Base-by-base conservation (phyloP, 2,113 vertebrate species). In the Heterotis niloticus region DNA sequence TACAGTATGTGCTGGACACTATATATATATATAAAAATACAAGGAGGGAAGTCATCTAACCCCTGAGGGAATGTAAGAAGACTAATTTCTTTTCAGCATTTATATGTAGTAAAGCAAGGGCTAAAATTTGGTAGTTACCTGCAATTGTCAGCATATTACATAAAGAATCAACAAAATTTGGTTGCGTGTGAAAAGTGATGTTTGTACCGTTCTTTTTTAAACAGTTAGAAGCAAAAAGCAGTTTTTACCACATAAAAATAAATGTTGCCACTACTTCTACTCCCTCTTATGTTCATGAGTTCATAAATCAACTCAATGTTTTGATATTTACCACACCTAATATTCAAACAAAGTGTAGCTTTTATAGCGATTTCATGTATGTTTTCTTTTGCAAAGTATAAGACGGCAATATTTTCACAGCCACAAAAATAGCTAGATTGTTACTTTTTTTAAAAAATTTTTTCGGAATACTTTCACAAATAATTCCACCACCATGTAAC, bases 61-160 rank as follows among this genome's bases (percentile, higher is more conserved):
- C 75, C 79, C 79, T 83, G 79, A 80, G 76, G 82, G 79, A 83
- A 83, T 83, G 82, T 82, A 56, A 80, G 75, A 80, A 80, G 78
- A 59, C 67, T 78, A 28, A 64, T 67, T 77, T 76, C 17, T 72
- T 75, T 23, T 52, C 26, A 20, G 24, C 62, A 44, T 57, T 77
- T 26, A 66, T 65, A 51, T 81, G 62, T 65, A 13, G 66, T 66
- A 66, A 16, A 67, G 64, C 34, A 34, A 77, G 76, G 2, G 34
- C 3, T 44, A 44, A 44, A 44, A 44, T 12, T 72, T 16, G 34
- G 23, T 54, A 72, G n/a, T 72, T 16, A 7, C 34, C 7, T 2
- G 34, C 68, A 70, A 44, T 17, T 70, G 34, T 44, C 34, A 44
- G 34, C 34, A 44, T 44, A 7, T 44, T 44, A 44, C 34, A 44